phyloP scores from a whole-genome alignment of 2,888 invertebrate genomes.

The Nomada hirtipes region DNA sequence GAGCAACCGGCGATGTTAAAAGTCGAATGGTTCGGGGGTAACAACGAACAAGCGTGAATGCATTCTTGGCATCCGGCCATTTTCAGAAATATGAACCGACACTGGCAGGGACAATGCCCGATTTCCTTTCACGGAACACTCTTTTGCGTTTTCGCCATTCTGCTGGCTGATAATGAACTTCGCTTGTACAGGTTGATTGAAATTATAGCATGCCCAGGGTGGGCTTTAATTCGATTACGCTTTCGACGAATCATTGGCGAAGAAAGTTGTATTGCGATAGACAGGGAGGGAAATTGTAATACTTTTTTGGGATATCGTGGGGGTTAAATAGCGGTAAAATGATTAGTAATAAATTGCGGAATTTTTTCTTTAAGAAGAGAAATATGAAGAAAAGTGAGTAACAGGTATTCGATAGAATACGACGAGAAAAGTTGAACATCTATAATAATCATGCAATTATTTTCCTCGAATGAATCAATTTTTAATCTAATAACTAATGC shows the following conservation, averaged over 20 bases:
- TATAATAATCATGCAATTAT: no score
- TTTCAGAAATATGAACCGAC: constrained; percentile 54
- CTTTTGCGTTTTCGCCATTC: constrained; percentile 29
- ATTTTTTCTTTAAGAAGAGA: no score
- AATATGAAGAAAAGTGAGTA: no score
- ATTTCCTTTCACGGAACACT: constrained; percentile 37
- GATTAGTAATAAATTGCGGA: no score
- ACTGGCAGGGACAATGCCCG: constrained; percentile 41
- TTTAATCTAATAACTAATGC: no score
- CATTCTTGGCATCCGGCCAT: constrained; percentile 60
- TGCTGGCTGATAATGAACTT: constrained; percentile 28
- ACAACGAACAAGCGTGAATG: constrained; percentile 49
- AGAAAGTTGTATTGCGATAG: no score
- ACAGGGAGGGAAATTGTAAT: no score
- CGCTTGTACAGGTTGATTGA: background rate
- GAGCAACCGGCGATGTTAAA: constrained; percentile 30
- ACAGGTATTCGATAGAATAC: no score
- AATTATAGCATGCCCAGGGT: background rate
- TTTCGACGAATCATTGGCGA: background rate
- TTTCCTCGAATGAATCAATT: no score
- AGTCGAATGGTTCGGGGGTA: constrained; percentile 39
- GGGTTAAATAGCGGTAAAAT: no score
- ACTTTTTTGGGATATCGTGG: no score
- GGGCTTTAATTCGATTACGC: background rate
- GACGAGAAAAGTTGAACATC: no score